Evolutionary conservation across 2,797 vertebrate species (phyloP), one percentile per base, ranked within the genome.

Genomic region (Danio tinwini): DNA sequence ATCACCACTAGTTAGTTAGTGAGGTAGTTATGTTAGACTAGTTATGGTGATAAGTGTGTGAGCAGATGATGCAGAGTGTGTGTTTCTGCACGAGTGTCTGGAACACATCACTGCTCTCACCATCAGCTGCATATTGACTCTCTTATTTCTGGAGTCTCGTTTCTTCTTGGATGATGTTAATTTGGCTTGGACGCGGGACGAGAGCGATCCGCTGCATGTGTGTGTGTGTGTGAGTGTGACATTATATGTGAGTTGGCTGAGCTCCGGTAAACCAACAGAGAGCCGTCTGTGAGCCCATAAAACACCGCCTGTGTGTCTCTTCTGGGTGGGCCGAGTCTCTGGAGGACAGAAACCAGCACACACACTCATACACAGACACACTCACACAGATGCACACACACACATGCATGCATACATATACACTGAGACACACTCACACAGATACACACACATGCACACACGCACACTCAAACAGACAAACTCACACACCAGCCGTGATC

Each of bases 271-370:
- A 75, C 61, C 61, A 56, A 79, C 85, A 82, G 82, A 39, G 82
- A 91, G 85, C 87, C 88, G 65, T 77, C 65, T 84, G 85, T 90
- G 87, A 81, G 88, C 74, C 69, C 88, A 87, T 87, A 86, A 88
- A 85, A 82, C 29, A 88, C 73, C 80, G 84, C 81, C 82, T 86
- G 81, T 81, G 86, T 75, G 85, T 68, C 56, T 88, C 86, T 91
- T 86, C 91, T 92, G 92, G 93, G 92, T 93, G 92, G 93, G 89
- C 91, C 82, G 69, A 7, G 11, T 8, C 37, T 61, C 59, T 61
- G 59, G 37, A 37, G 59, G 58, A 39, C 7, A 14, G 59, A 61
- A 39, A 16, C 12, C 16, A 39, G 4, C 39, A 37, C 39, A 37
- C 55, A 37, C 11, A 83, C 80, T 53, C 67, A 80, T 14, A 61